Conservation (phyloP, 2,797 vertebrate genomes). For the Hippoglossus hippoglossus region DNA sequence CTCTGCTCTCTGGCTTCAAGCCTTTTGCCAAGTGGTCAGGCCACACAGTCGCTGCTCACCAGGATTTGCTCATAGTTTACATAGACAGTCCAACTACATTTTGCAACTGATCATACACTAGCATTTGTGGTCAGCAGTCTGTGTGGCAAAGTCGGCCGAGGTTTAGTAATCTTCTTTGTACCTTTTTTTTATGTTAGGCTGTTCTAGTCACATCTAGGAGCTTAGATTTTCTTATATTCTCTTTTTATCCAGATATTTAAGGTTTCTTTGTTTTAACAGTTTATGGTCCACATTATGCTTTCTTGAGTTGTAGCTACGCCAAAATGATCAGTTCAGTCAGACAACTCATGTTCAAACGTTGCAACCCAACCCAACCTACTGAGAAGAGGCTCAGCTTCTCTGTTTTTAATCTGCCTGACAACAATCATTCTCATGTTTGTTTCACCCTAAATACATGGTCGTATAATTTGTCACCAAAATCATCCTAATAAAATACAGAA, state of each 20-base stretch:
- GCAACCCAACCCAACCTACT: too few species aligned
- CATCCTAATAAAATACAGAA: too few species aligned
- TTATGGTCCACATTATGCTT: not conserved
- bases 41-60: slow-evolving; percentile 58
- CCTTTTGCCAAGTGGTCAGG: slow-evolving; percentile 44
- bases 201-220: not conserved
- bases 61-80: slow-evolving; percentile 24
- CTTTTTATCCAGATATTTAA: not conserved
- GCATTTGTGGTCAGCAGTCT: slow-evolving; percentile 26
- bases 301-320: not conserved
- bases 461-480: too few species aligned
- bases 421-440: too few species aligned
- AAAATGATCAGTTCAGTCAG: too few species aligned
- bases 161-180: not conserved
- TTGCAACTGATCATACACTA: slow-evolving; percentile 1
- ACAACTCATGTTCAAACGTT: too few species aligned
- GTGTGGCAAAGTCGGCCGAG: slow-evolving; percentile 40
- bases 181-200: not conserved
- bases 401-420: too few species aligned
- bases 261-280: too few species aligned
- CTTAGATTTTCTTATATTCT: not conserved
- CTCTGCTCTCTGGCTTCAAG: slow-evolving; percentile 42
- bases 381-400: too few species aligned
- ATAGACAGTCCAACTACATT: slow-evolving; percentile 23
- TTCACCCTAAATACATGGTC: too few species aligned